phyloP scores from a whole-genome alignment of 2,113 vertebrate species.

The Nematolebias whitei region DNA sequence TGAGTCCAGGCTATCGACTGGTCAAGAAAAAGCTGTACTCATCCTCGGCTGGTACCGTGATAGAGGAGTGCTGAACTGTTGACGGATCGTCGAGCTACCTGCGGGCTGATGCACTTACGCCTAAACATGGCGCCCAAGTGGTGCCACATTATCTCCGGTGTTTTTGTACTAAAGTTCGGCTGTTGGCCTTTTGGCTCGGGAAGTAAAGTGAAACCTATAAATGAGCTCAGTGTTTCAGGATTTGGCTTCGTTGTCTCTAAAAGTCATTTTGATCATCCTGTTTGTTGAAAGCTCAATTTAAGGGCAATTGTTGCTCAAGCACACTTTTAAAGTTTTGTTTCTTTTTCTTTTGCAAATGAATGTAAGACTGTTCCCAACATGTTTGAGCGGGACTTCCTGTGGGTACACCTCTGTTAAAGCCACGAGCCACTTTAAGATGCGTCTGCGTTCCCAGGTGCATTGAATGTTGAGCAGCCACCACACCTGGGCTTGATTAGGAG shows the following conservation, averaged over 20 bases:
- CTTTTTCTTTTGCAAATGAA: conserved; percentile 46
- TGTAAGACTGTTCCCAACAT: conserved; percentile 48
- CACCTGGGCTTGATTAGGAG: conserved; percentile 26
- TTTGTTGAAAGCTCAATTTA: neutral
- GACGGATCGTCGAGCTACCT: conserved; percentile 25
- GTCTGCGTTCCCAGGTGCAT: conserved; percentile 45
- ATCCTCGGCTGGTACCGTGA: conserved; percentile 82
- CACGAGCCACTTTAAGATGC: conserved; percentile 63
- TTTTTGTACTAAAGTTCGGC: conserved; percentile 53
- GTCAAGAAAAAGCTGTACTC: conserved; percentile 88
- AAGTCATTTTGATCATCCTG: neutral
- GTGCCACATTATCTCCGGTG: conserved; percentile 61
- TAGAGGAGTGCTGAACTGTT: conserved; percentile 82
- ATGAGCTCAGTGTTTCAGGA: conserved; percentile 15
- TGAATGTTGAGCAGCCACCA: conserved; percentile 35
- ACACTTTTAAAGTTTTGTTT: conserved; percentile 24
- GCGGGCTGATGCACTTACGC: conserved; percentile 59
- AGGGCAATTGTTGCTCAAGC: conserved; percentile 26
- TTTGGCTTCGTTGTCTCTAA: conserved; percentile 35
- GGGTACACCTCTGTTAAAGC: conserved; percentile 54
- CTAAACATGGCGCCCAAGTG: conserved; percentile 51
- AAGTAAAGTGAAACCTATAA: conserved; percentile 15
- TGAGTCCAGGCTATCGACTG: conserved; percentile 86
- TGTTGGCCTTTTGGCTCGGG: conserved; percentile 20
- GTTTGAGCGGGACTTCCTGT: conserved; percentile 43